phyloP scores from a whole-genome alignment of 1,140 invertebrate species.

The Platyura marginata region DNA sequence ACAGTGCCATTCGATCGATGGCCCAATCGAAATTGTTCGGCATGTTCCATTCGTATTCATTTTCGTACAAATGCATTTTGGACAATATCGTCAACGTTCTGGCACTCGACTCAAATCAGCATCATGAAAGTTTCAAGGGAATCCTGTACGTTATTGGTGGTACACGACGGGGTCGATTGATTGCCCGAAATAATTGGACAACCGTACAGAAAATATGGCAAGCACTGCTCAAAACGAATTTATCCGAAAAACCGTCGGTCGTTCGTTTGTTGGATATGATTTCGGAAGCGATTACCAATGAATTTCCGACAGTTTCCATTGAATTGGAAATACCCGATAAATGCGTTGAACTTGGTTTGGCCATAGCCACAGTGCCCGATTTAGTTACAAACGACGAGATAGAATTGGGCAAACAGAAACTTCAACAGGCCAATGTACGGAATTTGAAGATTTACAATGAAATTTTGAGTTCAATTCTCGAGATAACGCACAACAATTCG shows the following conservation, averaged over 20 bases:
- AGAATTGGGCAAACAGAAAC: conserved; percentile 18
- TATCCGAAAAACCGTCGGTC: conserved; percentile 66
- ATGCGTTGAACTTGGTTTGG: conserved; percentile 28
- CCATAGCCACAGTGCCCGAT: conserved; percentile 24
- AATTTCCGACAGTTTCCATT: conserved; percentile 38
- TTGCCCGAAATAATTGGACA: conserved; percentile 58
- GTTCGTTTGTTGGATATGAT: conserved; percentile 50
- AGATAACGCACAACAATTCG: conserved; percentile 12
- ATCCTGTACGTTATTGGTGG: conserved; percentile 55
- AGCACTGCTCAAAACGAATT: conserved; percentile 44
- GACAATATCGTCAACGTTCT: conserved; percentile 39
- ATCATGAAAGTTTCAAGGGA: conserved; percentile 64
- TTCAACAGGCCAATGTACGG: conserved; percentile 23
- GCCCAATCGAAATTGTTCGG: conserved; percentile 40
- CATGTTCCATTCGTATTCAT: conserved; percentile 31
- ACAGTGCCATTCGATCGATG: conserved; percentile 38
- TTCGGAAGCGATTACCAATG: conserved; percentile 26
- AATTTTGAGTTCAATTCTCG: conserved; percentile 39
- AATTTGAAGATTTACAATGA: conserved; percentile 37
- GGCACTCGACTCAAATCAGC: conserved; percentile 30
- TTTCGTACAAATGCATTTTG: conserved; percentile 37
- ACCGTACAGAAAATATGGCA: conserved; percentile 54
- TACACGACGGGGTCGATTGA: conserved; percentile 29
- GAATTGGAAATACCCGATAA: conserved; percentile 31
- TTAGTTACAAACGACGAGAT: conserved; percentile 20